Conservation (phyloP, 2,888 invertebrate species). For the Gibbula magus region DNA sequence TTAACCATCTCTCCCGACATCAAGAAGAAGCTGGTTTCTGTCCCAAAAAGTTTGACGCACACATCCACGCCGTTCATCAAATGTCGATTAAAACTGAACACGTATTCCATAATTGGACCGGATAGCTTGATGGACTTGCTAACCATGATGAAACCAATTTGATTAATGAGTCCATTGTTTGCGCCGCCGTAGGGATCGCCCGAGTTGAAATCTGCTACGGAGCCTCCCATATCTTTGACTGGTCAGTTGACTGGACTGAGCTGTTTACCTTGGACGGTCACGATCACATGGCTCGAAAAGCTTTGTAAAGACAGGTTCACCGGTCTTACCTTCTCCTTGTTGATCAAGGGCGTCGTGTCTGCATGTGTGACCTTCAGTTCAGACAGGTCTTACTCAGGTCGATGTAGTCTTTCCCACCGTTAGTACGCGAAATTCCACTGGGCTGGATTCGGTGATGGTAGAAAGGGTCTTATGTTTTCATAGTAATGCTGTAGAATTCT, state of each 20-base stretch:
- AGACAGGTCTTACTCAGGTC: background rate
- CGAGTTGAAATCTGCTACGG: slow-evolving; percentile 3
- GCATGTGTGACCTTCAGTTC: background rate
- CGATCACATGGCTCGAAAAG: slow-evolving; percentile 32
- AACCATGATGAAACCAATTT: slow-evolving; percentile 20
- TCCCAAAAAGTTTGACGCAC: slow-evolving; percentile 30
- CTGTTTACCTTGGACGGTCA: slow-evolving; percentile 26
- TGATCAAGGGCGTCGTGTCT: background rate
- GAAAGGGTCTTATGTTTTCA: background rate
- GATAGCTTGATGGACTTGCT: slow-evolving; percentile 28
- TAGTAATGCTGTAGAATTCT: background rate
- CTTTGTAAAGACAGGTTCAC: slow-evolving; percentile 27
- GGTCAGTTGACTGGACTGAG: slow-evolving; percentile 24
- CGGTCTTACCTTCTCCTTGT: slow-evolving; percentile 19
- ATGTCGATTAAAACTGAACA: slow-evolving; percentile 30
- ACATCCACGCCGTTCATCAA: slow-evolving; percentile 31
- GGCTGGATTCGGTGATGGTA: background rate
- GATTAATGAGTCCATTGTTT: slow-evolving; percentile 21
- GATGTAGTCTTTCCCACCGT: background rate
- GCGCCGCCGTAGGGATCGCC: background rate
- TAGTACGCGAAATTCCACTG: background rate
- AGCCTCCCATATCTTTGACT: too few species aligned
- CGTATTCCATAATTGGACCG: slow-evolving; percentile 31
- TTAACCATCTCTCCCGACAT: slow-evolving; percentile 29
- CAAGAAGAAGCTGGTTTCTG: slow-evolving; percentile 9